Evolutionary conservation across 1,140 invertebrate species (phyloP).

Genomic region (Halesus radiatus): DNA sequence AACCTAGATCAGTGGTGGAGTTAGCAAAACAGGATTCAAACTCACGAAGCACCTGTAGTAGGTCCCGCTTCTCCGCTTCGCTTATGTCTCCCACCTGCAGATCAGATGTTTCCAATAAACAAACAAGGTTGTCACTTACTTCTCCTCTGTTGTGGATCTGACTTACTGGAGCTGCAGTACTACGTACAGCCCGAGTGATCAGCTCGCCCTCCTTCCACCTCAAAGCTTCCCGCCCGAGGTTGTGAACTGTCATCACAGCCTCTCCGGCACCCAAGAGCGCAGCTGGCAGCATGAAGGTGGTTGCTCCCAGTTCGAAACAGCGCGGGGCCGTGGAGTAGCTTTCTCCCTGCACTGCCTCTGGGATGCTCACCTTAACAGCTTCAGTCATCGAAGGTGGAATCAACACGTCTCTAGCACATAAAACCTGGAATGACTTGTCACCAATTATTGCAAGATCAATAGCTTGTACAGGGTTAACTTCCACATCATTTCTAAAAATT

Average conservation of each 20-base stretch:
- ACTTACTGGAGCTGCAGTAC: neutral
- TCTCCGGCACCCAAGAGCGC: neutral
- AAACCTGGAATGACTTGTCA: neutral
- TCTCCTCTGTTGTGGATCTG: neutral
- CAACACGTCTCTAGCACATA: neutral
- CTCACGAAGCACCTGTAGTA: too few relatives aligned
- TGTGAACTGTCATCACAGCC: neutral
- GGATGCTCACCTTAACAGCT: neutral
- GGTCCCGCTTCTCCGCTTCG: too few relatives aligned
- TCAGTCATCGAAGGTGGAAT: neutral
- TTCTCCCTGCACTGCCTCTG: neutral
- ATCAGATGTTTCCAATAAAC: neutral
- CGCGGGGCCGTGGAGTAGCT: neutral
- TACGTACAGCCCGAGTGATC: too few relatives aligned
- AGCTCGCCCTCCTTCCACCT: neutral
- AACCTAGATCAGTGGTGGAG: too few relatives aligned
- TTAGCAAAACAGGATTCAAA: too few relatives aligned
- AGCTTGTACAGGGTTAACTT: neutral
- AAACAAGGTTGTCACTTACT: neutral
- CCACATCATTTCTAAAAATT: neutral
- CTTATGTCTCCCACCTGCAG: neutral
- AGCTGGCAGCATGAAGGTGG: neutral
- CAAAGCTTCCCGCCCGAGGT: neutral
- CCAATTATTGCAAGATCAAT: neutral
- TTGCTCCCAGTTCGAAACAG: neutral